Percentiles rank a stretch among this genome's conserved stretches.
Conservation (phyloP, 1,140 invertebrate species). For the Drosophila truncata region DNA sequence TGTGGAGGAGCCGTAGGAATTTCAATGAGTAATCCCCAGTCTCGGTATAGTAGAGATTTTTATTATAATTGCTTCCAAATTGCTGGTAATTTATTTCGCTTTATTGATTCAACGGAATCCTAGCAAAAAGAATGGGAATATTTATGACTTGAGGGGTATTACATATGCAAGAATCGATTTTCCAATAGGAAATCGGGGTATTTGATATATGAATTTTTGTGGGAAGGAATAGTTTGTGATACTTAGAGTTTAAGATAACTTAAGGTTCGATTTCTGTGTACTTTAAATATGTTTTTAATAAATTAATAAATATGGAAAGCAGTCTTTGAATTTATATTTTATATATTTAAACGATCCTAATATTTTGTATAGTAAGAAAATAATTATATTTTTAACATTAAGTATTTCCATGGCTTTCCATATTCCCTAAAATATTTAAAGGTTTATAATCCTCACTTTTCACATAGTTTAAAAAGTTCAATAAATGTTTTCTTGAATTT, state of each 20-base stretch:
- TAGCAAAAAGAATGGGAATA: conserved; percentile 20
- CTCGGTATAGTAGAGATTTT: conserved; percentile 18
- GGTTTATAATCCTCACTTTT: background rate
- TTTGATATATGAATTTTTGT: background rate
- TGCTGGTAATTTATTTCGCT: conserved; percentile 29
- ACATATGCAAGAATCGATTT: conserved; percentile 4
- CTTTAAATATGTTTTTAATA: background rate
- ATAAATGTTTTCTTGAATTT: conserved; percentile 1
- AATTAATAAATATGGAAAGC: background rate
- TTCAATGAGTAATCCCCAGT: conserved; percentile 33
- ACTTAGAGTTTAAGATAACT: background rate
- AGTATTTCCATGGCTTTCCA: too few relatives aligned
- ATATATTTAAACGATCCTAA: too few relatives aligned
- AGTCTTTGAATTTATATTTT: background rate
- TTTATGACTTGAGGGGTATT: conserved; percentile 3
- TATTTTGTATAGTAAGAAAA: too few relatives aligned
- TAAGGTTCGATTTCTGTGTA: background rate
- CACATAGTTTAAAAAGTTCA: background rate
- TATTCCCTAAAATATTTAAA: background rate
- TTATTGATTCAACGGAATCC: conserved; percentile 16
- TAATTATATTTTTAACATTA: too few relatives aligned
- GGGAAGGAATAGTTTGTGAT: background rate
- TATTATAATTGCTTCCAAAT: conserved; percentile 27
- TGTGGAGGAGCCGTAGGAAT: conserved; percentile 43
- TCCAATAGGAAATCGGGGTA: background rate